These are phyloP conservation scores for Archivesica marissinica DNA, from an alignment of 1,140 invertebrate genomes.

Conservation along the genomic window DNA sequence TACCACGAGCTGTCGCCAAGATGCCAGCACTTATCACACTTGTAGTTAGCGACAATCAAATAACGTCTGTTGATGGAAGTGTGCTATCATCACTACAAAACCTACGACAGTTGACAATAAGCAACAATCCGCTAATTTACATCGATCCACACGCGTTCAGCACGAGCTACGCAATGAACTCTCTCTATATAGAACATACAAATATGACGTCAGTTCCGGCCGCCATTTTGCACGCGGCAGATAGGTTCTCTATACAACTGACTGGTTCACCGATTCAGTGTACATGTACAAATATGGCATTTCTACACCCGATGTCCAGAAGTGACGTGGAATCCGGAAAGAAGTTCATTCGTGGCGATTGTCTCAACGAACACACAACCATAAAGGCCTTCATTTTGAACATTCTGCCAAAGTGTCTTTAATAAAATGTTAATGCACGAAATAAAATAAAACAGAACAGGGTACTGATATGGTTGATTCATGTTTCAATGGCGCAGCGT, in stretches of 20 bases:
- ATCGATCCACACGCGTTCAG: slow-evolving; percentile 50
- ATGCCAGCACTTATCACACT: slow-evolving; percentile 10
- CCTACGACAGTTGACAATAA: slow-evolving; percentile 32
- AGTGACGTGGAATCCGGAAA: slow-evolving; percentile 9
- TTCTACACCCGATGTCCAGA: neutral
- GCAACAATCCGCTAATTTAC: slow-evolving; percentile 6
- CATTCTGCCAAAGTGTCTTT: slow-evolving; percentile 1
- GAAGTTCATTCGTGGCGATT: slow-evolving; percentile 19
- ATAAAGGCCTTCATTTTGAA: slow-evolving; percentile 33
- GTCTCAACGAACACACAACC: neutral
- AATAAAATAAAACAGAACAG: too few species aligned
- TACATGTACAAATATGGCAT: slow-evolving; percentile 20
- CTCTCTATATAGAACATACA: slow-evolving; percentile 6
- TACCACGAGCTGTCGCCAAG: slow-evolving; percentile 19
- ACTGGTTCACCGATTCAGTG: slow-evolving; percentile 24
- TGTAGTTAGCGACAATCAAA: slow-evolving; percentile 15
- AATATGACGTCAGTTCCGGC: slow-evolving; percentile 49
- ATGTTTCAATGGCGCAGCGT: too few species aligned
- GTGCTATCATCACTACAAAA: slow-evolving; percentile 1
- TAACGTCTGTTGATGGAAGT: slow-evolving; percentile 15
- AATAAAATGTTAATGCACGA: too few species aligned
- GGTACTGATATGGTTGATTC: too few species aligned
- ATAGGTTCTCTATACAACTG: neutral
- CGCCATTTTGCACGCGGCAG: slow-evolving; percentile 18
- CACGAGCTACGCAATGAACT: neutral